A percentile compares a stretch with the other conserved stretches of the same genome.
Evolutionary conservation across 1,140 invertebrate species (phyloP).

Genomic region (Diachasmimorpha longicaudata): DNA sequence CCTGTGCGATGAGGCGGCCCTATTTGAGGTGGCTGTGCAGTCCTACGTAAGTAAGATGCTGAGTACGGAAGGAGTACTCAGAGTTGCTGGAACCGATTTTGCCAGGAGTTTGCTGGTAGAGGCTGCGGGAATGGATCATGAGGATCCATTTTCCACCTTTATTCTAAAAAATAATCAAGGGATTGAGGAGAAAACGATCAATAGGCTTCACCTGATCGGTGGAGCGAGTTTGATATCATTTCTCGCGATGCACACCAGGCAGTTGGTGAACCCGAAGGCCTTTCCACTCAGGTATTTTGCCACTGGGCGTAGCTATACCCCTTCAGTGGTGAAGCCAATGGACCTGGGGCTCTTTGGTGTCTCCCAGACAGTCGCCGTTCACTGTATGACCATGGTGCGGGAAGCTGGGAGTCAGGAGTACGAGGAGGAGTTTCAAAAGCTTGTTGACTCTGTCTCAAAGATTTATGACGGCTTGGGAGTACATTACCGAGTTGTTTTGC

Average conservation of each 20-base stretch:
- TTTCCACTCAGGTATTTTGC: conserved; percentile 70
- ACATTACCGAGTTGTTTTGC: conserved; percentile 67
- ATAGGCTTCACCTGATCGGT: conserved; percentile 71
- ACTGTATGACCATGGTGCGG: conserved; percentile 65
- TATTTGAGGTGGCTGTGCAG: conserved; percentile 70
- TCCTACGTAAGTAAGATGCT: conserved; percentile 45
- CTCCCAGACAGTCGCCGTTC: conserved; percentile 67
- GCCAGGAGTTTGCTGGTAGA: conserved; percentile 71
- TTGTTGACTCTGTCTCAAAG: conserved; percentile 57
- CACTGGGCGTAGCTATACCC: conserved; percentile 69
- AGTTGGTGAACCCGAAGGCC: conserved; percentile 60
- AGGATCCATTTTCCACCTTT: conserved; percentile 62
- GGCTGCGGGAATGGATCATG: conserved; percentile 68
- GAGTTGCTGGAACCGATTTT: conserved; percentile 68
- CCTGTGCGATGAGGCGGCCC: conserved; percentile 67
- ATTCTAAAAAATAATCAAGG: conserved; percentile 63
- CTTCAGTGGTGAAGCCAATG: conserved; percentile 46
- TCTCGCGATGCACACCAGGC: conserved; percentile 70
- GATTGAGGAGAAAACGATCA: conserved; percentile 53
- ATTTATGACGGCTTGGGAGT: conserved; percentile 67
- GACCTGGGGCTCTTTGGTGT: conserved; percentile 66
- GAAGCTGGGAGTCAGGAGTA: conserved; percentile 50
- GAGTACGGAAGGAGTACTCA: conserved; percentile 61
- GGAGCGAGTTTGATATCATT: conserved; percentile 69
- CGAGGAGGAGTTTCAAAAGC: conserved; percentile 58